Percentiles rank a stretch among this genome's conserved stretches.
Evolutionary conservation across 2,113 vertebrate species (phyloP).

Genomic region (Boleophthalmus pectinirostris): DNA sequence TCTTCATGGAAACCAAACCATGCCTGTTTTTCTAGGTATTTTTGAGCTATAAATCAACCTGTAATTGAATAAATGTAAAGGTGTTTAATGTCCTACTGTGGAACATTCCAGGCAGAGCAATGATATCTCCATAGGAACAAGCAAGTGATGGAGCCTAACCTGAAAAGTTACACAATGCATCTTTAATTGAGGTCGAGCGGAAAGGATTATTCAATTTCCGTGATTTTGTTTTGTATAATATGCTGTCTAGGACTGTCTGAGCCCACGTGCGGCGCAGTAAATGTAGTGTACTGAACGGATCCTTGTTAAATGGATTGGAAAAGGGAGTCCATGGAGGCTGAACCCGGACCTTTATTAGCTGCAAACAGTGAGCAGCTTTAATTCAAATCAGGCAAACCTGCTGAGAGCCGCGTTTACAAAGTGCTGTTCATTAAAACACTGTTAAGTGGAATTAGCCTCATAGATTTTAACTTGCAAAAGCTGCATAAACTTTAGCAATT

Average conservation of each 20-base stretch:
- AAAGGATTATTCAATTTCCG: constrained; percentile 33
- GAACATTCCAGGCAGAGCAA: too few relatives aligned
- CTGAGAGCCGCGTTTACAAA: constrained; percentile 28
- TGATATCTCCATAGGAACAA: too few relatives aligned
- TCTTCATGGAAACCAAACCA: too few relatives aligned
- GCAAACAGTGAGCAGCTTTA: constrained; percentile 28
- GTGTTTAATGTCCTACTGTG: too few relatives aligned
- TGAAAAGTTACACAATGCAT: too few relatives aligned
- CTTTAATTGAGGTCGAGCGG: constrained; percentile 15
- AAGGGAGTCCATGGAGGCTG: constrained; percentile 30
- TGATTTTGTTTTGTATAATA: constrained; percentile 35
- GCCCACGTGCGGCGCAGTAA: constrained; percentile 37
- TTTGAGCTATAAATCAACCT: too few relatives aligned
- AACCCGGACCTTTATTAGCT: constrained; percentile 36
- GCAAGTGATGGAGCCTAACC: too few relatives aligned
- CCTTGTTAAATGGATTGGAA: constrained; percentile 62
- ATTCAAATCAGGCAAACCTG: constrained; percentile 43
- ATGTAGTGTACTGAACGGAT: constrained; percentile 39
- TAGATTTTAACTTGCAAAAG: constrained; percentile 7
- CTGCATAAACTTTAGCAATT: constrained; percentile 4
- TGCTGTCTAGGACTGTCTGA: constrained; percentile 18
- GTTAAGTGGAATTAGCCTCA: constrained; percentile 19
- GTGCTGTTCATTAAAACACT: constrained; percentile 38
- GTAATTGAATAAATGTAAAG: too few relatives aligned
- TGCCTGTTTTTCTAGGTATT: too few relatives aligned